Conservation (phyloP, 2,113 vertebrate species). For the Empidonax traillii region DNA sequence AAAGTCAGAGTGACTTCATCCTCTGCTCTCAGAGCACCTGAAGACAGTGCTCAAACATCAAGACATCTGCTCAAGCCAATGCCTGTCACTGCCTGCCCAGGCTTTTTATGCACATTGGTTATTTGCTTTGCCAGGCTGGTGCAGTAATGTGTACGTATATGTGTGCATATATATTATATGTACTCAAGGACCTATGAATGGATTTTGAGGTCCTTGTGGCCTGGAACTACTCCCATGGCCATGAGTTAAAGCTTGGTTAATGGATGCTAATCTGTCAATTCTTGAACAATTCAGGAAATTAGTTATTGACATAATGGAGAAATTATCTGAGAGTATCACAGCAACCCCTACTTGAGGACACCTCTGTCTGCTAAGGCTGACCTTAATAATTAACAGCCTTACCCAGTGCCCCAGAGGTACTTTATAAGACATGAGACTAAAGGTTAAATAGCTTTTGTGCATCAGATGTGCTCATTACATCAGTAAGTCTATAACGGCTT, state of each 20-base stretch:
- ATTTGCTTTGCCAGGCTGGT: background rate
- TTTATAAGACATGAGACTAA: slow-evolving; percentile 20
- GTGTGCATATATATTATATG: background rate
- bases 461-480: slow-evolving; percentile 12
- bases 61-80: background rate
- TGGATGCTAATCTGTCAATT: background rate
- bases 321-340: slow-evolving; percentile 7
- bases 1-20: background rate
- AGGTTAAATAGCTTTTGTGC: slow-evolving; percentile 38
- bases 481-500: background rate
- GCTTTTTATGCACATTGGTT: background rate
- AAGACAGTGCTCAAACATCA: background rate
- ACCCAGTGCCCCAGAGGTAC: background rate
- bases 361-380: slow-evolving; percentile 5
- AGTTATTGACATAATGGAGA: slow-evolving; percentile 46
- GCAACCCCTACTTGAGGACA: background rate
- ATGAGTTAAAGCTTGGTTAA: slow-evolving; percentile 1
- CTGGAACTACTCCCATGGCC: background rate
- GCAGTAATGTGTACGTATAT: background rate
- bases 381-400: slow-evolving; percentile 35
- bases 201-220: background rate
- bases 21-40: background rate
- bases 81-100: background rate
- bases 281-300: slow-evolving; percentile 38
- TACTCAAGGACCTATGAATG: background rate